phyloP scores from a whole-genome alignment of 2,113 vertebrate species.

The Engraulis encrasicolus region DNA sequence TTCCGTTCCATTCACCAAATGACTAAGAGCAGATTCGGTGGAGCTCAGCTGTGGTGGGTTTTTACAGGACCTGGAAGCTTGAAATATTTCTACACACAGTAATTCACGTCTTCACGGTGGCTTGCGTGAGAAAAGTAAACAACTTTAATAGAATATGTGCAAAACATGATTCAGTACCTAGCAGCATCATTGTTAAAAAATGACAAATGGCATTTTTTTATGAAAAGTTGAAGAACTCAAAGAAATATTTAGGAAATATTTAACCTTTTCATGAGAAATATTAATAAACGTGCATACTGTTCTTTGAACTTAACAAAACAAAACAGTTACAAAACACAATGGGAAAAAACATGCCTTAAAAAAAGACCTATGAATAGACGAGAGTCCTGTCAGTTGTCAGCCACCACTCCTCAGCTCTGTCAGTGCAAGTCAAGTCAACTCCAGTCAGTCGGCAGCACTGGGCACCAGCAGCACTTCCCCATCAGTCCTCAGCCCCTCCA shows the following conservation, averaged over 20 bases:
- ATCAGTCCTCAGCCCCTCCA: conserved; percentile 71
- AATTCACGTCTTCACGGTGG: no score
- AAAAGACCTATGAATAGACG: no score
- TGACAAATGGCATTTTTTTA: neutral
- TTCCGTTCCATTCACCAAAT: neutral
- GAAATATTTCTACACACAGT: no score
- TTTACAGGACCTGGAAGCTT: no score
- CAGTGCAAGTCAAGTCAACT: no score
- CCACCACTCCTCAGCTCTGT: neutral
- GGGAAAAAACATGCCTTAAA: neutral
- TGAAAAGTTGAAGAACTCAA: neutral
- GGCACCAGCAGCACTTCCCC: conserved; percentile 35
- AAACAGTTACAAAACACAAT: neutral
- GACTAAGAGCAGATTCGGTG: no score
- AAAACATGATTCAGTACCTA: no score
- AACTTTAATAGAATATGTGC: no score
- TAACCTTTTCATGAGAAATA: neutral
- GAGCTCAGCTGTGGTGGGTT: no score
- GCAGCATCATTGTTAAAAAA: no score
- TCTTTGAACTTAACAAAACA: neutral
- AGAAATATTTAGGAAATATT: neutral
- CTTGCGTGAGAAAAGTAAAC: no score
- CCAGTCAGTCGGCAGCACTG: neutral
- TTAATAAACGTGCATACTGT: no score
- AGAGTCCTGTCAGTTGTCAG: neutral